These are phyloP conservation scores for Ondatra zibethicus DNA, from an alignment of 2,113 vertebrate genomes.

Conservation along the genomic window DNA sequence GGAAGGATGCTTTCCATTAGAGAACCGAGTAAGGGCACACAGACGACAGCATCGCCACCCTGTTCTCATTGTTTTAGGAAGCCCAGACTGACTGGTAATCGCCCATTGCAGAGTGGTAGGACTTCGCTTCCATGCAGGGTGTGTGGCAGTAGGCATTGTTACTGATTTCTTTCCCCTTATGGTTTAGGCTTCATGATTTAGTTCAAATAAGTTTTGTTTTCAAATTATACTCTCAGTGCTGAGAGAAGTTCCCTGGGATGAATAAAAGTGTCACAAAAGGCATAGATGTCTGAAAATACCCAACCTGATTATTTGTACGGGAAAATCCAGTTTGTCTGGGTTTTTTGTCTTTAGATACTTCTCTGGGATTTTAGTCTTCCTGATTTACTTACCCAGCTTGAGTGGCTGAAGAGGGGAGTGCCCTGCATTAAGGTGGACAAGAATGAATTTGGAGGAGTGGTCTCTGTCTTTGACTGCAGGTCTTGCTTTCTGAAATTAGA, in stretches of 20 bases:
- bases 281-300: neutral
- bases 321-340: neutral
- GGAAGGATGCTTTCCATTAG: conserved; percentile 89
- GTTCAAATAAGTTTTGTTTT: conserved; percentile 65
- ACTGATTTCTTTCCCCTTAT: neutral
- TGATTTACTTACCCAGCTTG: neutral
- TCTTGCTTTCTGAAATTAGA: conserved; percentile 22
- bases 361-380: neutral
- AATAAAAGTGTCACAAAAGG: conserved; percentile 11
- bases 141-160: neutral
- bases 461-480: neutral
- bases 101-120: conserved; percentile 81
- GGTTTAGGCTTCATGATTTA: conserved; percentile 26
- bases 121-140: neutral
- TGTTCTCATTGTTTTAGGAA: conserved; percentile 87
- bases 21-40: conserved; percentile 88
- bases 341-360: neutral
- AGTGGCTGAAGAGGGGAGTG: neutral
- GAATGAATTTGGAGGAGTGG: neutral
- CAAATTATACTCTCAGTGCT: conserved; percentile 30
- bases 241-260: conserved; percentile 2
- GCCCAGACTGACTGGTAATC: conserved; percentile 87
- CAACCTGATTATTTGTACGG: conserved; percentile 15
- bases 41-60: conserved; percentile 90
- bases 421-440: neutral